Percentiles rank a stretch among this genome's conserved stretches.
These are phyloP conservation scores for Hydrotaea cyrtoneurina DNA, from an alignment of 2,888 invertebrate species.

Conservation along the genomic window DNA sequence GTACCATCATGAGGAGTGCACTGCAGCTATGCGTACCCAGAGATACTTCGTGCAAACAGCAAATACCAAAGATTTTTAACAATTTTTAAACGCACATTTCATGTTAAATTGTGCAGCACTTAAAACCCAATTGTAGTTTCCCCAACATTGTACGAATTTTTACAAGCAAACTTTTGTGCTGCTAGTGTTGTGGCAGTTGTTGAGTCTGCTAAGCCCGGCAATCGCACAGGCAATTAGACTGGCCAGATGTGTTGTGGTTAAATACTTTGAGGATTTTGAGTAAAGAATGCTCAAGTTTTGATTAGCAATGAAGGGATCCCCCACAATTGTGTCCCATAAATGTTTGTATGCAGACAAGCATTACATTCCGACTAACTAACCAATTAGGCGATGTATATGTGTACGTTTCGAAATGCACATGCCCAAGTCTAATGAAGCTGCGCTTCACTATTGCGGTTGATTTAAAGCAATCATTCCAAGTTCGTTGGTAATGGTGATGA, in stretches of 20 bases:
- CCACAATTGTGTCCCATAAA: no score
- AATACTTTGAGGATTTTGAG: background rate
- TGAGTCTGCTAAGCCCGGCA: slow-evolving; percentile 36
- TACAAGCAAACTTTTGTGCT: slow-evolving; percentile 46
- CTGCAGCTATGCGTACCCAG: background rate
- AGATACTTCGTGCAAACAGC: background rate
- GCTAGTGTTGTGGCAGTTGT: background rate
- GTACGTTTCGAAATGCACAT: no score
- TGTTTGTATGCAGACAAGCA: background rate
- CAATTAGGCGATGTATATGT: no score
- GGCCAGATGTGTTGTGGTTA: background rate
- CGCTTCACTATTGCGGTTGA: background rate
- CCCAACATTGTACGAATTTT: slow-evolving; percentile 40
- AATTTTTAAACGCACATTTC: slow-evolving; percentile 56
- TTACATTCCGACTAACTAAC: background rate
- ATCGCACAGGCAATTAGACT: slow-evolving; percentile 20
- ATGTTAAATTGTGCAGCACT: slow-evolving; percentile 49
- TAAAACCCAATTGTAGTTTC: slow-evolving; percentile 55
- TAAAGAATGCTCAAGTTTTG: background rate
- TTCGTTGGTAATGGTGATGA: background rate
- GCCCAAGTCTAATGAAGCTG: no score
- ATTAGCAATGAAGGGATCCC: background rate
- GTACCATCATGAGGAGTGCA: background rate
- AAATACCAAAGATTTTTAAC: background rate
- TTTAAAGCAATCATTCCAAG: background rate